Evolutionary conservation across 2,113 vertebrate species (phyloP).

Genomic region (Arothron firmamentum): DNA sequence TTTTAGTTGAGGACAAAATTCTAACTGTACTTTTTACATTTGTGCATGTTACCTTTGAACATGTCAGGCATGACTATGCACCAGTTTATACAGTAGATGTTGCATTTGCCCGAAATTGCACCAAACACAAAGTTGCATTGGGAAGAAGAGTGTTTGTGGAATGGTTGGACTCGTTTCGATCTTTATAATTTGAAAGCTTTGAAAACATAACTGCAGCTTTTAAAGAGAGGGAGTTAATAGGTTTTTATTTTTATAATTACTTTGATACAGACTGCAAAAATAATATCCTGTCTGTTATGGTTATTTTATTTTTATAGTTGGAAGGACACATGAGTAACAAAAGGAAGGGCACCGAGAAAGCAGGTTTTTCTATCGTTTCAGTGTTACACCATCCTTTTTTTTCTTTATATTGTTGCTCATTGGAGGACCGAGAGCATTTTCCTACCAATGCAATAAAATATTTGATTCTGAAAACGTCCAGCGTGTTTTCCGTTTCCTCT

Average conservation of each 20-base stretch:
- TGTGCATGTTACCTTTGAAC: slow-evolving; percentile 79
- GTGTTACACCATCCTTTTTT: slow-evolving; percentile 49
- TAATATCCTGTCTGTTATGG: slow-evolving; percentile 39
- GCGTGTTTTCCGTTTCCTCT: slow-evolving; percentile 17
- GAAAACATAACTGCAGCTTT: slow-evolving; percentile 48
- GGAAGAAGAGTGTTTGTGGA: slow-evolving; percentile 45
- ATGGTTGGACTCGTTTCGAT: slow-evolving; percentile 54
- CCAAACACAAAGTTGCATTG: slow-evolving; percentile 47
- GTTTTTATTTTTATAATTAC: slow-evolving; percentile 80
- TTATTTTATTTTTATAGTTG: slow-evolving; percentile 56
- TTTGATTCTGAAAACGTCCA: slow-evolving; percentile 50
- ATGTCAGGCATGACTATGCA: slow-evolving; percentile 73
- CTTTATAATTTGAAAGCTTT: slow-evolving; percentile 53
- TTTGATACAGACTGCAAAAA: slow-evolving; percentile 74
- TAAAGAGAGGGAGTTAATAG: slow-evolving; percentile 59
- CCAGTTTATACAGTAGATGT: slow-evolving; percentile 61
- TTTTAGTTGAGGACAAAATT: slow-evolving; percentile 40
- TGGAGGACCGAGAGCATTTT: slow-evolving; percentile 66
- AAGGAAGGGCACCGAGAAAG: slow-evolving; percentile 16
- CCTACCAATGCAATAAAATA: slow-evolving; percentile 78
- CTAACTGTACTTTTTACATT: slow-evolving; percentile 47
- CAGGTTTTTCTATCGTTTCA: slow-evolving; percentile 40
- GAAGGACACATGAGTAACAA: slow-evolving; percentile 9
- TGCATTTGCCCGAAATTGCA: slow-evolving; percentile 55
- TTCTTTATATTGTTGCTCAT: slow-evolving; percentile 69